Conservation (phyloP, 2,888 invertebrate species). For the Amorpha juglandis region DNA sequence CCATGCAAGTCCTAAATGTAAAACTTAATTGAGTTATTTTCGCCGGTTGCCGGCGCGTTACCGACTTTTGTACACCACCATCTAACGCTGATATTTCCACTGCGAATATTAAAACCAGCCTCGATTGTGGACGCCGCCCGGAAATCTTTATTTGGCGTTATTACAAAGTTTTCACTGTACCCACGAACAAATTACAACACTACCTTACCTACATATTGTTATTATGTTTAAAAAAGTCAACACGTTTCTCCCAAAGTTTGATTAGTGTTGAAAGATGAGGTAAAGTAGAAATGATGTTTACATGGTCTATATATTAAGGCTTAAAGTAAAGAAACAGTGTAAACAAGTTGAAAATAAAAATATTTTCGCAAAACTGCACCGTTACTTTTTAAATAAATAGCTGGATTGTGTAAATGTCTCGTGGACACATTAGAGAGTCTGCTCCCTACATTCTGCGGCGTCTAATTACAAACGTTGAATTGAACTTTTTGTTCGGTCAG, state of each 20-base stretch:
- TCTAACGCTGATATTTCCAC: slow-evolving; percentile 32
- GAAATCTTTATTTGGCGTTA: slow-evolving; percentile 17
- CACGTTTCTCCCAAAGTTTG: background rate
- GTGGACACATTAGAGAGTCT: slow-evolving; percentile 49
- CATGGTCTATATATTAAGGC: background rate
- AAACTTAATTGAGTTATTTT: slow-evolving; percentile 76
- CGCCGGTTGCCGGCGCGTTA: slow-evolving; percentile 47
- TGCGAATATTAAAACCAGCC: slow-evolving; percentile 14
- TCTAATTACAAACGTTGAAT: slow-evolving; percentile 76
- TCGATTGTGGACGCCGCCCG: slow-evolving; percentile 10
- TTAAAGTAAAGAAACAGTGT: slow-evolving; percentile 10
- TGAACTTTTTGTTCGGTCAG: slow-evolving; percentile 69
- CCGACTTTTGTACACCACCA: slow-evolving; percentile 31
- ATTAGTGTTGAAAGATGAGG: background rate
- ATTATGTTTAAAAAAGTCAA: background rate
- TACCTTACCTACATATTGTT: background rate
- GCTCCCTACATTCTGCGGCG: slow-evolving; percentile 52
- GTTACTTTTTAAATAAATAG: slow-evolving; percentile 36
- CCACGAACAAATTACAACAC: background rate
- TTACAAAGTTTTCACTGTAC: slow-evolving; percentile 17
- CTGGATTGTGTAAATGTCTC: slow-evolving; percentile 44
- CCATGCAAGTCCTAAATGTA: slow-evolving; percentile 67
- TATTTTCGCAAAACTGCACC: slow-evolving; percentile 6
- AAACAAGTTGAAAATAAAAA: slow-evolving; percentile 6
- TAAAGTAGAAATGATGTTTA: background rate